Base-by-base conservation (phyloP, 2,797 vertebrate species). In the Anniella stebbinsi region DNA sequence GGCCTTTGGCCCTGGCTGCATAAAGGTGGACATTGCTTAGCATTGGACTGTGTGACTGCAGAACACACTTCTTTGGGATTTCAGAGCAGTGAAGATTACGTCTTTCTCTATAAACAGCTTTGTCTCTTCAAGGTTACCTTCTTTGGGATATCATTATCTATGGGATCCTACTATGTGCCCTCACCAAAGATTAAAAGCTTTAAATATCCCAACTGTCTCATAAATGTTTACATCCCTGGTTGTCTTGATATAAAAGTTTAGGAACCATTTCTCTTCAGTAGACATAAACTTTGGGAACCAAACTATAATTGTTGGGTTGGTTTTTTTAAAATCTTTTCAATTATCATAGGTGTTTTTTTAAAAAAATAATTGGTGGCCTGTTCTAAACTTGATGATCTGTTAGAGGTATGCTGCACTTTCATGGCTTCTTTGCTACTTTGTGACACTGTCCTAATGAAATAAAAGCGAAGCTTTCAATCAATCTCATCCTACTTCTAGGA, bases 381-480 rank as follows among this genome's bases (percentile, higher is more conserved):
- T 80, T 70, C 75, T 80, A 83, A 85, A 89, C 83, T 89, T 89
- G 76, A 78, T 85, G 88, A 78, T 89, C 88, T 89, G 60, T 80
- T 89, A 63, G 54, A 72, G 66, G n/a, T 78, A 25, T 28, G 36
- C 23, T 72, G 67, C 81, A 84, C 30, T 91, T 91, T 84, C 81
- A 5, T 84, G 51, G 63, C n/a, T 91, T 78, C 66, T 84, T 30
- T 66, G n/a, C 41, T 38, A 80, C 66, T 91, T 80, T 73, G 69
- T 91, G 76, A 80, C 82, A 86, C 83, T 80, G 23, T 66, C 90
- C 54, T 84, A 91, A 86, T 72, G 83, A 91, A 88, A 85, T 86
- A 91, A 88, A 87, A 80, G 72, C 86, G 66, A 86, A 86, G 75
- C 84, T 90, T 87, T 54, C 41, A 85, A 88, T 85, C 82, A 66